Base-by-base conservation (phyloP, 2,888 invertebrate genomes). In the Perithous albicinctus region DNA sequence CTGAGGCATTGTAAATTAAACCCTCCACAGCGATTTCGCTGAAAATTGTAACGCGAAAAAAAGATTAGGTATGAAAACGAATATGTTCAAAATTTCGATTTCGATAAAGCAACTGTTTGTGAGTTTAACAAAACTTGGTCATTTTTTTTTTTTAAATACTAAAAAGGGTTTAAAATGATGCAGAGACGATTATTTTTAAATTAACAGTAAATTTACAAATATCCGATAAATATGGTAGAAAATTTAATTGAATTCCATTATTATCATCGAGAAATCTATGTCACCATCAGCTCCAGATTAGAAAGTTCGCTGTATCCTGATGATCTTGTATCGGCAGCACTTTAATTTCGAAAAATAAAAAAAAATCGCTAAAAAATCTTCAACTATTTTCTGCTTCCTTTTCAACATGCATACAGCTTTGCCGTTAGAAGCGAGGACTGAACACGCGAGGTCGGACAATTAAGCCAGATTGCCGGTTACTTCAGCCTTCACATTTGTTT, bases 401-500 rank as follows among this genome's bases (percentile, higher is more conserved):
- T 61, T 29, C 41, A 38, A 29, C 29, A 18, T 63, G 23, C 72
- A 67, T 67, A n/a, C n/a, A 48, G 29, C 29, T 26, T 43, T 23
- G 15, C 18, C 35, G 64, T 61, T 66, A 73, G 66, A 66, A 63
- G 35, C 64, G 29, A 64, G 10, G 46, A 6, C n/a, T 35, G 51
- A 70, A 18, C 70, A 70, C 64, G 56, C 70, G 70, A 78, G 64
- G 56, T 72, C 66, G 66, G 43, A 56, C 56, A 64, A 72, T 78
- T 78, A 78, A 78, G 73, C 73, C 73, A 67, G 73, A 78, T 78
- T 78, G 78, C 66, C 20, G 66, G 32, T 54, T 23, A 29, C 48
- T 18, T 18, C 29, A 32, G 15, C 56, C 56, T 59, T 32, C 32
- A 15, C 18, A 32, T 59, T 51, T 51, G 10, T 43, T 43, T 41